Evolutionary conservation across 2,797 vertebrate species (phyloP).

Genomic region (Buceros bicornis): DNA sequence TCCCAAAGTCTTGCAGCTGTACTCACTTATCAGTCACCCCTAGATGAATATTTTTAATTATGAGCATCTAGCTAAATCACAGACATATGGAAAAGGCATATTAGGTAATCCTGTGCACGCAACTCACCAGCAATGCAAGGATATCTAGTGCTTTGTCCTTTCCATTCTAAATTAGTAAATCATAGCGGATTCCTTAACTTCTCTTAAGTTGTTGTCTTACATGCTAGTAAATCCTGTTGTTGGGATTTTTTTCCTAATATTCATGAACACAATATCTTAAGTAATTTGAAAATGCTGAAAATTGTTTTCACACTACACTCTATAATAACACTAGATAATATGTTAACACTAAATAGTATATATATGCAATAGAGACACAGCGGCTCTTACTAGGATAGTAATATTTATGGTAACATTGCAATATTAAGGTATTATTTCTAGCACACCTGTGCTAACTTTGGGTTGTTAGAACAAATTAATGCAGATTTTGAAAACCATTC

Average conservation of each 20-base stretch:
- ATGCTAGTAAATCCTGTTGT: neutral
- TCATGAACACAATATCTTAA: neutral
- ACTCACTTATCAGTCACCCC: neutral
- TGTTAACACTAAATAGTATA: no score
- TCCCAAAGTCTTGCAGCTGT: neutral
- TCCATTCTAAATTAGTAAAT: neutral
- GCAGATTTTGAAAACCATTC: neutral
- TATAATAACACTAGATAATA: no score
- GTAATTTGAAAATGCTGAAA: neutral
- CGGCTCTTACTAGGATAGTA: neutral
- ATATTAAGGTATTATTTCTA: neutral
- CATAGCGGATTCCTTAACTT: neutral
- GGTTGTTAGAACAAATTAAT: neutral
- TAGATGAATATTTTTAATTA: constrained; percentile 19
- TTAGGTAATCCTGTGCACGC: neutral
- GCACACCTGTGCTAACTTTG: neutral
- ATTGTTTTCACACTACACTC: neutral
- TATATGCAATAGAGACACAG: neutral
- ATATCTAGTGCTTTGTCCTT: neutral
- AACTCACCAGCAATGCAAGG: neutral
- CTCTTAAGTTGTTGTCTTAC: neutral
- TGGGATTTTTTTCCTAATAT: neutral
- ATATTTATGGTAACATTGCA: neutral
- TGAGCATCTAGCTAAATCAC: neutral
- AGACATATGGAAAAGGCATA: neutral